Conservation (phyloP, 2,113 vertebrate species). For the Mormoops blainvillei region DNA sequence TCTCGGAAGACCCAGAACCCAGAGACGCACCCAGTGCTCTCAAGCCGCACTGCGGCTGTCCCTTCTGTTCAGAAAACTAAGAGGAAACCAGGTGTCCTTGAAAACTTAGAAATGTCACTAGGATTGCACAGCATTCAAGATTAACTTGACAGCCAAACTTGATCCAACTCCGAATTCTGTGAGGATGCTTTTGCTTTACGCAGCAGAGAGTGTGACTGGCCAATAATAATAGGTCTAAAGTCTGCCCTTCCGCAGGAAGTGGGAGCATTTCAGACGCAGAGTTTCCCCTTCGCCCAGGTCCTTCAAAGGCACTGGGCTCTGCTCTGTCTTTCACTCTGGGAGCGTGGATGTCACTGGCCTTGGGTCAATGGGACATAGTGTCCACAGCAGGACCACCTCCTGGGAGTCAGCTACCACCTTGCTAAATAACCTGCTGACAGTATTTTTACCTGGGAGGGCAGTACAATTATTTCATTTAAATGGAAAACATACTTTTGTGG, state of each 20-base stretch:
- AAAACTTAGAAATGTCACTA: neutral
- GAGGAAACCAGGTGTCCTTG: neutral
- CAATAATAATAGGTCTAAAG: neutral
- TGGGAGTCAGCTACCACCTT: neutral
- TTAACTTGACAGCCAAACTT: neutral
- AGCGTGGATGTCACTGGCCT: neutral
- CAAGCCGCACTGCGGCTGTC: neutral
- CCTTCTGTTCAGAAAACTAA: neutral
- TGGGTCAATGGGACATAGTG: no score
- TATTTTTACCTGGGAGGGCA: neutral
- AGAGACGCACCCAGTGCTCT: neutral
- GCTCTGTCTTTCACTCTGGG: neutral
- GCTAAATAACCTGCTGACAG: neutral
- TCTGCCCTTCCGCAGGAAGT: neutral
- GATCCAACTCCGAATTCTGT: neutral
- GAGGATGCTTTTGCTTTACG: no score
- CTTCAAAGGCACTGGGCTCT: no score
- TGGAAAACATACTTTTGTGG: neutral
- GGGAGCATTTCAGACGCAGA: neutral
- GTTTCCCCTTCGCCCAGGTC: accelerated
- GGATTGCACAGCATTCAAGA: neutral
- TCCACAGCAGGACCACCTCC: neutral
- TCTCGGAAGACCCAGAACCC: neutral
- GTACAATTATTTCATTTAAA: neutral
- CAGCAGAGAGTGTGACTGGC: no score